Base-by-base conservation (phyloP, 2,888 invertebrate genomes). In the Leucophenga montana region DNA sequence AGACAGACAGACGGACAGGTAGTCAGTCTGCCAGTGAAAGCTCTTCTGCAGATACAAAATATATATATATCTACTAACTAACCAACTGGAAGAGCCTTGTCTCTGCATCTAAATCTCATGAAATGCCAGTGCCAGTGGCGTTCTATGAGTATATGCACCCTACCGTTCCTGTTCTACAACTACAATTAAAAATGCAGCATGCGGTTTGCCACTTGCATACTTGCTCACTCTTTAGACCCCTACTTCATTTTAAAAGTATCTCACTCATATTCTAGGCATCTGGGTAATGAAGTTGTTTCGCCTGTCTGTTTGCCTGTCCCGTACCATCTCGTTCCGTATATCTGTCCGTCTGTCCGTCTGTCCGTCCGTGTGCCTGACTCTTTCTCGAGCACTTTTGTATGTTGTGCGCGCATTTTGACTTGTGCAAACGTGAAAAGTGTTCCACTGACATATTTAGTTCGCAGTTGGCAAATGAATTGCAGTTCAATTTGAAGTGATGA, bases 401-500 rank as follows among this genome's bases (percentile, higher is more conserved):
- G 4, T 33, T 33, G 44, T 62, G 44, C 14, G 44, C 46, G 20
- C 61, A 16, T 62, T 62, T 46, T 20, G 46, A 46, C 44, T 44
- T 16, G 62, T 62, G 20, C 22, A 62, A 62, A 46, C 39, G 62
- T 62, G 46, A 62, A 62, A 62, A 44, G 44, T 62, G 62, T 46
- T 62, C 62, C 46, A 62, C 62, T 62, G 62, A 62, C 62, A 62
- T 31, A 62, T 62, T 62, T 48, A 44, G 20, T 8, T 5, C 20
- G 11, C 16, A 18, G 46, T 62, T 22, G 16, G 9, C 33, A 62
- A 62, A 62, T 62, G 62, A 62, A 44, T 62, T 46, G 62, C 62
- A 62, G 62, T 62, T 62, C 62, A 62, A 62, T 62, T 62, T 62
- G 62, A 62, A 46, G 46, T 22, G 62, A 62, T 62, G 62, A 62